Percentiles rank a stretch among this genome's conserved stretches.
phyloP scores from a whole-genome alignment of 2,797 vertebrate genomes.

The Melanogrammus aeglefinus region DNA sequence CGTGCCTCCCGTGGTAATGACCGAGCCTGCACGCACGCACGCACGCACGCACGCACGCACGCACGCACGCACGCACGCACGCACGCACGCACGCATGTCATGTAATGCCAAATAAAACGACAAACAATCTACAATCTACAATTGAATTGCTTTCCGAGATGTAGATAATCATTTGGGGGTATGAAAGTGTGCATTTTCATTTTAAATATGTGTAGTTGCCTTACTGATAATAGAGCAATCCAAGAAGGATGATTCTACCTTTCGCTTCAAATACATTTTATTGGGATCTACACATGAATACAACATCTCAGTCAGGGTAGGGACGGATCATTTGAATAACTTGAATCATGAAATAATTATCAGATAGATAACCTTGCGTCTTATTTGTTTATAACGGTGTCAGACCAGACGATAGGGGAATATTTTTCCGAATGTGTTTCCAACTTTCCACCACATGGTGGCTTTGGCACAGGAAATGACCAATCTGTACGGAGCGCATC shows the following conservation, averaged over 20 bases:
- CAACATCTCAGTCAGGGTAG: neutral
- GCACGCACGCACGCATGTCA: too few species aligned
- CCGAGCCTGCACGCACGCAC: neutral
- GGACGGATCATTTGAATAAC: neutral
- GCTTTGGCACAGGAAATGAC: constrained; percentile 69
- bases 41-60: too few species aligned
- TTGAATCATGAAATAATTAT: neutral
- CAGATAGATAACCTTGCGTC: neutral
- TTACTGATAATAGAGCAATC: neutral
- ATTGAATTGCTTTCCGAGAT: too few species aligned
- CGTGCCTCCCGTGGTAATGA: constrained; percentile 59
- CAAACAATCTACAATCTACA: too few species aligned
- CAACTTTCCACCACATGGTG: neutral
- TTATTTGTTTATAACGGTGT: neutral
- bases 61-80: too few species aligned
- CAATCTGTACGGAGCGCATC: constrained; percentile 86
- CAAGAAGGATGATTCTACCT: neutral
- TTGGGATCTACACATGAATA: neutral
- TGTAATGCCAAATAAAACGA: too few species aligned
- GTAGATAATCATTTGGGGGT: too few species aligned
- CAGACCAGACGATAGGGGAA: neutral
- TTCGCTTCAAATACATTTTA: neutral
- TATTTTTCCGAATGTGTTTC: neutral
- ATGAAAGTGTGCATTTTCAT: neutral
- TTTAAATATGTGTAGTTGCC: neutral